These are phyloP conservation scores for Sparus aurata DNA, from an alignment of 2,797 vertebrate genomes.

Conservation along the genomic window DNA sequence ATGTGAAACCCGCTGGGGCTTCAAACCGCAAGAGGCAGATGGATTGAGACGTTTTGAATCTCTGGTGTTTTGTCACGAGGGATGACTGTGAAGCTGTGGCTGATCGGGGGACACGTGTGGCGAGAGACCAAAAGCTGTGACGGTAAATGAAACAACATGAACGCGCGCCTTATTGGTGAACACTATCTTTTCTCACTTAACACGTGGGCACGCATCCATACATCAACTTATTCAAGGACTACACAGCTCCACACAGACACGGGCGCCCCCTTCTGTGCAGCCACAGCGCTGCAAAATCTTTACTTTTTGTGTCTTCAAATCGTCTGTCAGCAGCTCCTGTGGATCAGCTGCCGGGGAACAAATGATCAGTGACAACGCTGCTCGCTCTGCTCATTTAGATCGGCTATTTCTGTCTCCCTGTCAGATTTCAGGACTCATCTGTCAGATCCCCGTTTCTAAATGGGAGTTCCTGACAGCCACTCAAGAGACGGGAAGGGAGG, in stretches of 20 bases:
- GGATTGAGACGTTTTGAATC: slow-evolving; percentile 17
- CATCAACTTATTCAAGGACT: background rate
- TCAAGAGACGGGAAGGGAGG: slow-evolving; percentile 2
- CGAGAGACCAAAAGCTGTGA: background rate
- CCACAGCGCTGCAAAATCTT: background rate
- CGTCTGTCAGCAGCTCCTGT: slow-evolving; percentile 26
- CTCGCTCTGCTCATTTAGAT: slow-evolving; percentile 51
- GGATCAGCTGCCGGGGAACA: slow-evolving; percentile 52
- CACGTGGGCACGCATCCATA: background rate
- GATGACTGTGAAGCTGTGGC: slow-evolving; percentile 7
- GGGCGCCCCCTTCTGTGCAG: background rate
- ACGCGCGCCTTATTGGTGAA: background rate
- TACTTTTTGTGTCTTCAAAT: background rate
- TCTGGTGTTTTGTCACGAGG: background rate
- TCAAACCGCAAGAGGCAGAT: background rate
- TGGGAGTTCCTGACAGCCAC: slow-evolving; percentile 42
- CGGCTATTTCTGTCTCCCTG: slow-evolving; percentile 52
- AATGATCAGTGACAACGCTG: slow-evolving; percentile 45
- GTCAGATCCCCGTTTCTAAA: slow-evolving; percentile 6
- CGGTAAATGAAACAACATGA: background rate
- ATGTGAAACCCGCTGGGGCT: background rate
- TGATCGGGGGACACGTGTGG: background rate
- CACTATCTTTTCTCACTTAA: too few relatives aligned
- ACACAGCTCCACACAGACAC: background rate
- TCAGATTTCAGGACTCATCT: slow-evolving; percentile 43